Percentiles rank a stretch among this genome's conserved stretches.
Conservation (phyloP, 1,140 invertebrate species). For the Ceratoteleas bidentatus region DNA sequence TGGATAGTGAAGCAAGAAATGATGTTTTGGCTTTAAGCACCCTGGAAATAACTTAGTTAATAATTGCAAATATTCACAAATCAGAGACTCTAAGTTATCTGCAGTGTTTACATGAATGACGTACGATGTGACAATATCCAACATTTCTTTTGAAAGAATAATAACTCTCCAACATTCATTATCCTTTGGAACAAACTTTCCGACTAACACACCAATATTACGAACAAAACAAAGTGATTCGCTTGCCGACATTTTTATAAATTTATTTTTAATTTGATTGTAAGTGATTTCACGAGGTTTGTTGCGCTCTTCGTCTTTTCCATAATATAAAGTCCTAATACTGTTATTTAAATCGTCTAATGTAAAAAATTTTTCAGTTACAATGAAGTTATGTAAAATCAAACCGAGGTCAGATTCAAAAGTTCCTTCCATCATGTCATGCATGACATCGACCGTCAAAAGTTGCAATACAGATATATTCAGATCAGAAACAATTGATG, state of each 20-base stretch:
- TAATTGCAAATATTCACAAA: neutral
- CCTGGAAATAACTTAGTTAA: neutral
- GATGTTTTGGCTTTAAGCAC: constrained; percentile 6
- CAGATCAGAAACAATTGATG: no score
- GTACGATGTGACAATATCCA: constrained; percentile 14
- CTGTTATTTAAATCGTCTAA: neutral
- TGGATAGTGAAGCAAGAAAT: constrained; percentile 9
- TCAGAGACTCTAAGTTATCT: constrained; percentile 7
- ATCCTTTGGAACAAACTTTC: constrained; percentile 7
- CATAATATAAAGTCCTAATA: neutral
- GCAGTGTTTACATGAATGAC: constrained; percentile 1
- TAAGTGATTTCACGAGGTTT: neutral
- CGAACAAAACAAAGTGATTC: constrained; percentile 13
- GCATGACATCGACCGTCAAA: constrained; percentile 14
- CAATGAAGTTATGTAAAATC: constrained; percentile 13
- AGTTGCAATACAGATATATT: no score
- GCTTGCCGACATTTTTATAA: constrained; percentile 19
- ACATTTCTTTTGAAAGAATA: constrained; percentile 18
- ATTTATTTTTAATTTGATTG: constrained; percentile 8
- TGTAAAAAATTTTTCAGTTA: constrained; percentile 7
- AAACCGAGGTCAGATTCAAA: constrained; percentile 13
- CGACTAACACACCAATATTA: constrained; percentile 21
- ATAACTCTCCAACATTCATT: constrained; percentile 17
- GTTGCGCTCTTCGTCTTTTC: constrained; percentile 4
- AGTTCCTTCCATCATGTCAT: constrained; percentile 22